Evolutionary conservation across 2,797 vertebrate genomes (phyloP).

Genomic region (Gastrophryne carolinensis): DNA sequence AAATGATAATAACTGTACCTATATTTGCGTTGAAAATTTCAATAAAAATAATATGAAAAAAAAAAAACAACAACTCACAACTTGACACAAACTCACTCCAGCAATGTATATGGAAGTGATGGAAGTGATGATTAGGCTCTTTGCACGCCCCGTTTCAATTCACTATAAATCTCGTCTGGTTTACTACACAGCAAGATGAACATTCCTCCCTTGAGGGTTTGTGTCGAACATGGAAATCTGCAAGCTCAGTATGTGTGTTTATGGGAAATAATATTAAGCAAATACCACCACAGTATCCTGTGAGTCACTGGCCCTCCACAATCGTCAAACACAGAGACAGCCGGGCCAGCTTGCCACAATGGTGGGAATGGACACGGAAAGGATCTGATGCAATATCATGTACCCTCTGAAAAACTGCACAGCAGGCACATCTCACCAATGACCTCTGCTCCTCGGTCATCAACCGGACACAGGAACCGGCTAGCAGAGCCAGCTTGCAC

Average conservation of each 20-base stretch:
- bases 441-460: background rate
- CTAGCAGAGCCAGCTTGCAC: background rate
- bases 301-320: slow-evolving; percentile 29
- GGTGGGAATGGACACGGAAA: background rate
- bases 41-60: no score
- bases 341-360: slow-evolving; percentile 5
- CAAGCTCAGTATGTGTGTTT: slow-evolving; percentile 32
- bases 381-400: background rate
- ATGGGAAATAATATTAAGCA: slow-evolving; percentile 43
- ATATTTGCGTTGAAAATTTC: no score
- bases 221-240: slow-evolving; percentile 6
- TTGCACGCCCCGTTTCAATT: background rate
- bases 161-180: slow-evolving; percentile 4
- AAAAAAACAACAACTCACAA: no score
- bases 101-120: no score
- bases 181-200: background rate
- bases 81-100: no score
- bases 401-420: background rate
- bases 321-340: slow-evolving; percentile 10
- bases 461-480: background rate
- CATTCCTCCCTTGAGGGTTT: slow-evolving; percentile 8
- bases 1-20: no score
- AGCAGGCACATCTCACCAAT: background rate
- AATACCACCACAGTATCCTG: slow-evolving; percentile 46
- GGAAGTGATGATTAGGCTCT: background rate